Conservation (phyloP, 2,113 vertebrate species). For the Cavia aperea region DNA sequence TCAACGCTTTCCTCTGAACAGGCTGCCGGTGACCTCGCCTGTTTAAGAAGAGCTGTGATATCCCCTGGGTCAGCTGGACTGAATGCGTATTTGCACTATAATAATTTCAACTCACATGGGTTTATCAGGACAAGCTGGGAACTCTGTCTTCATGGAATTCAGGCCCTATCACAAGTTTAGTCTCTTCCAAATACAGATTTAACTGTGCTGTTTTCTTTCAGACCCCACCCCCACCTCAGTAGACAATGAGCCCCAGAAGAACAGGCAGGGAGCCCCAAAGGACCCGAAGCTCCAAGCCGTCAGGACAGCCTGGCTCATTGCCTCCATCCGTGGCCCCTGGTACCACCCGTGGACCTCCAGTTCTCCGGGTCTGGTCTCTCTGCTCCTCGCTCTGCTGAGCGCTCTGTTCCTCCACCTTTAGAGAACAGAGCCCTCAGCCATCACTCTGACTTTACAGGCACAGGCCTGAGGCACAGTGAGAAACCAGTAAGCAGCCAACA, state of each 20-base stretch:
- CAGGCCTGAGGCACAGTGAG: fast-evolving
- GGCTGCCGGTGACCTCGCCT: background rate
- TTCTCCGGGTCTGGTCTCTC: background rate
- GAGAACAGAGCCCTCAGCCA: fast-evolving
- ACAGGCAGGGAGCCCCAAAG: background rate
- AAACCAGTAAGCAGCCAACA: fast-evolving
- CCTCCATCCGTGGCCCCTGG: fast-evolving
- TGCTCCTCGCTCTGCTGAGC: background rate
- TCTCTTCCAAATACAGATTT: background rate
- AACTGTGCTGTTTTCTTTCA: fast-evolving
- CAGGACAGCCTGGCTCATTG: fast-evolving
- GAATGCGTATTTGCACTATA: background rate
- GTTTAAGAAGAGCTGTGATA: too few relatives aligned
- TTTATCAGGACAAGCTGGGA: background rate
- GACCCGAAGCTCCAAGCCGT: fast-evolving
- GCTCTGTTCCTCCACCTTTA: background rate
- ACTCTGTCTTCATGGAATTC: background rate
- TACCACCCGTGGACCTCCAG: background rate
- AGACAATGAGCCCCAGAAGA: fast-evolving
- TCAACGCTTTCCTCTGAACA: too few relatives aligned
- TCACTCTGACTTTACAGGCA: background rate
- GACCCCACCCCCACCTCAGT: fast-evolving
- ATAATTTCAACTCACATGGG: background rate
- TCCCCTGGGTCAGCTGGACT: background rate
- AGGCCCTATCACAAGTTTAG: background rate